Evolutionary conservation across 2,888 invertebrate species (phyloP), one percentile per base, ranked within the genome.

Genomic region (Agriopis leucophaearia): DNA sequence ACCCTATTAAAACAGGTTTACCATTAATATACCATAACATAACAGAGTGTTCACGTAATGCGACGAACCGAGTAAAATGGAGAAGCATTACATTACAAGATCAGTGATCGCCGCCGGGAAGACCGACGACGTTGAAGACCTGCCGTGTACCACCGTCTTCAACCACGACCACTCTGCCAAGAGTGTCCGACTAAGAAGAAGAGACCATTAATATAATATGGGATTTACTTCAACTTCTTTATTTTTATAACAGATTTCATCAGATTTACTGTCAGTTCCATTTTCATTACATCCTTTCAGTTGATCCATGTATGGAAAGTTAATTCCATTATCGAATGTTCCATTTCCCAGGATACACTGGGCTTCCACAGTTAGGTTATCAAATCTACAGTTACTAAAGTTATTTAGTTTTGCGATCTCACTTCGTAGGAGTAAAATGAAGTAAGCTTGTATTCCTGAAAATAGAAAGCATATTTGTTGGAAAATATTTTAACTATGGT

Each of bases 391-490:
- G 18, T 48, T 40, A 10, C 9, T 10, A 40, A 8, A 27, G 18
- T 59, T 59, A n/a, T 38, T 40, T 6, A 59, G 42, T 27, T 59
- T 59, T 5, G 27, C 38, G 8, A 50, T n/a, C 13, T 59, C 50
- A 50, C 48, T 59, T 59, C 50, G 16, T 9, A 50, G 13, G 6
- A 59, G 42, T 9, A 59, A 13, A 18, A 59, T 59, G 8, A 59
- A 9, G 42, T 59, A 59, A 13, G 8, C n/a, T 59, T 59, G 59
- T 1, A 50, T 4, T 59, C 38, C 59, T 59, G 59, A 50, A 59
- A 59, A 42, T n/a, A 16, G 27, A 40, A 15, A 35, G 13, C 36
- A 36, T 5, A 18, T 35, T n/a, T n/a, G n/a, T n/a, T n/a, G n/a
- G n/a, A n/a, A n/a, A n/a, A n/a, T n/a, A n/a, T n/a, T n/a, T n/a